Base-by-base conservation (phyloP, 2,113 vertebrate genomes). In the Channa argus region DNA sequence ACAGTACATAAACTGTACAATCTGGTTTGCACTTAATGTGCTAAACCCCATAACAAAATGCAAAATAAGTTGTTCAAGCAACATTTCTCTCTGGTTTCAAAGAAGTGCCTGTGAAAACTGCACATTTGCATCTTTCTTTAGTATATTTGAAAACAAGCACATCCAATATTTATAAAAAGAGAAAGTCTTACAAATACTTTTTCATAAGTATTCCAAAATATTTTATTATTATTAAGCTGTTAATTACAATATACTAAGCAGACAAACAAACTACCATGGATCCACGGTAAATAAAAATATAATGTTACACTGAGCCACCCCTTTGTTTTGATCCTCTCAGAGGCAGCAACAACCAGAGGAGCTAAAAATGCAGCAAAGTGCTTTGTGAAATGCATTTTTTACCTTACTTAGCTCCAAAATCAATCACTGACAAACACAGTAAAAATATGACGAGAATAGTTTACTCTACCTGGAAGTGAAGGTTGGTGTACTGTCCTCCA, bases 401-500 rank as follows among this genome's bases (percentile, higher is more conserved):
- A 52, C 45, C 12, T 44, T 59, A 36, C 55, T 83, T 39, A 14
- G 60, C 41, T 49, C 39, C 8, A 3, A 56, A 67, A 59, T 64
- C 45, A 43, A 38, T 69, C 56, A 64, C 37, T 51, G 13, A 5
- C 13, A 33, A 13, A 11, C 0, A 6, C 2, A 8, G n/a, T 10
- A 51, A 37, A 55, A 13, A 49, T 0, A 41, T 4, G 10, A 9
- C 9, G 15, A n/a, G 0, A 52, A 62, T 3, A 66, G 59, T 12
- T 64, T 2, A 6, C 0, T 37, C 58, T 50, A 93, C 92, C 90
- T 93, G 98, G 94, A 99, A 99, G 93, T 99, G 98, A n/a, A 99
- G 96, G 95, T 99, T 99, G 88, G 98, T 98, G 92, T 99, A 99
- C 83, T 99, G 98, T 4, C 98, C 98, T 0, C 98, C 98, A 0